Evolutionary conservation across 2,888 invertebrate species (phyloP).

Genomic region (Auanema sp.): DNA sequence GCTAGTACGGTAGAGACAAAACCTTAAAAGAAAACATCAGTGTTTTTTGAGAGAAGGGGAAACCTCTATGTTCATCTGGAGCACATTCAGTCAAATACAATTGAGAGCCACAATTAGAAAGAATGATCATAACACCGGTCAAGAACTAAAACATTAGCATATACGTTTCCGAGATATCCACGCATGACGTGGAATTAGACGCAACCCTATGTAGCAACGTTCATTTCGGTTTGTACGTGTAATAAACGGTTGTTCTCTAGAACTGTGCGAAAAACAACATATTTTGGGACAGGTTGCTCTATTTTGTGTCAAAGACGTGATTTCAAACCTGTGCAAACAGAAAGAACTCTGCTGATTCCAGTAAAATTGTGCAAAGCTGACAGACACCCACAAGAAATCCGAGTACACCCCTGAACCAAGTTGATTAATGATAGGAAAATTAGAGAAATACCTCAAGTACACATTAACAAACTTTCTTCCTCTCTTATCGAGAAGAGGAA

Average conservation of each 20-base stretch:
- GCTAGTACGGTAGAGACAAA: slow-evolving; percentile 14
- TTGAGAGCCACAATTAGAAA: slow-evolving; percentile 22
- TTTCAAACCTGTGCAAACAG: slow-evolving; percentile 24
- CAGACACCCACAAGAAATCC: slow-evolving; percentile 11
- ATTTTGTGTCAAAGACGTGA: neutral
- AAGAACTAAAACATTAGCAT: slow-evolving; percentile 6
- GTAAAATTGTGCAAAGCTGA: slow-evolving; percentile 21
- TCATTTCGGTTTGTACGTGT: too few species aligned
- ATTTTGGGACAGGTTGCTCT: too few species aligned
- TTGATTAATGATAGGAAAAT: neutral
- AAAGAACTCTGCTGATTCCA: slow-evolving; percentile 28
- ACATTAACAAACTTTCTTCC: slow-evolving; percentile 28
- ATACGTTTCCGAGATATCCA: too few species aligned
- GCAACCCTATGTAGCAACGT: too few species aligned
- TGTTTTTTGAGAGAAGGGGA: neutral
- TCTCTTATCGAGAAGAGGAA: slow-evolving; percentile 24
- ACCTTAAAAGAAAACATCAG: slow-evolving; percentile 6
- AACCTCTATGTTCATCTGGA: slow-evolving; percentile 27
- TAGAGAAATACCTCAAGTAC: slow-evolving; percentile 21
- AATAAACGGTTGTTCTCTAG: too few species aligned
- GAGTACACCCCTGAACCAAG: slow-evolving; percentile 16
- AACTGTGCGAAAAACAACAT: too few species aligned
- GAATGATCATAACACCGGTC: slow-evolving; percentile 10
- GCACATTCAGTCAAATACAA: slow-evolving; percentile 34
- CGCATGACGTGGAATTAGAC: too few species aligned